Conservation (phyloP, 2,113 vertebrate genomes). For the Emydura subglobosa region DNA sequence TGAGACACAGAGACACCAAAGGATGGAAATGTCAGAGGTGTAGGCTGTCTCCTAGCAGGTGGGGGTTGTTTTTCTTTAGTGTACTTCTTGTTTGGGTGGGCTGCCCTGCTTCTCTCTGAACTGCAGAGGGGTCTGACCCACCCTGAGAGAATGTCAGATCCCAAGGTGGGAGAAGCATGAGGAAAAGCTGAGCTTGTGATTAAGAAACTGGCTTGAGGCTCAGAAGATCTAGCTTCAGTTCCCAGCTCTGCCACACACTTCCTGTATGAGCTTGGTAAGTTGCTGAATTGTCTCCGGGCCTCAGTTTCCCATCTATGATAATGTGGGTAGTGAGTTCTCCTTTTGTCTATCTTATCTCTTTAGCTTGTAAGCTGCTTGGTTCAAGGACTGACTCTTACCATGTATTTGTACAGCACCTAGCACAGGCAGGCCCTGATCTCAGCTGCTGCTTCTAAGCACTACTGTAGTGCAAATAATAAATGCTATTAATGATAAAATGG, state of each 20-base stretch:
- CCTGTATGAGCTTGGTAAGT: neutral
- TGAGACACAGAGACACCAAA: rapidly evolving
- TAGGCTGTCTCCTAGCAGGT: neutral
- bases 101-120: neutral
- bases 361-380: neutral
- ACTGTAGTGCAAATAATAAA: neutral
- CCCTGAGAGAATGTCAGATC: neutral
- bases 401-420: neutral
- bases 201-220: neutral
- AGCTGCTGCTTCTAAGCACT: neutral
- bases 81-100: neutral
- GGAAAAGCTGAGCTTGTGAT: neutral
- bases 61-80: neutral
- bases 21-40: neutral
- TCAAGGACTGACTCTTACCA: neutral
- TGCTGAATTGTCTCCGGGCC: neutral
- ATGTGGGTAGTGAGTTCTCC: neutral
- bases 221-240: neutral
- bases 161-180: neutral
- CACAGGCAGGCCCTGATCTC: neutral
- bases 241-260: neutral
- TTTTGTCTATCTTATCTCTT: neutral
- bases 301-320: neutral
- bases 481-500: neutral
- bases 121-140: neutral